phyloP scores from a whole-genome alignment of 2,888 invertebrate species.

The Osmoderma eremita region DNA sequence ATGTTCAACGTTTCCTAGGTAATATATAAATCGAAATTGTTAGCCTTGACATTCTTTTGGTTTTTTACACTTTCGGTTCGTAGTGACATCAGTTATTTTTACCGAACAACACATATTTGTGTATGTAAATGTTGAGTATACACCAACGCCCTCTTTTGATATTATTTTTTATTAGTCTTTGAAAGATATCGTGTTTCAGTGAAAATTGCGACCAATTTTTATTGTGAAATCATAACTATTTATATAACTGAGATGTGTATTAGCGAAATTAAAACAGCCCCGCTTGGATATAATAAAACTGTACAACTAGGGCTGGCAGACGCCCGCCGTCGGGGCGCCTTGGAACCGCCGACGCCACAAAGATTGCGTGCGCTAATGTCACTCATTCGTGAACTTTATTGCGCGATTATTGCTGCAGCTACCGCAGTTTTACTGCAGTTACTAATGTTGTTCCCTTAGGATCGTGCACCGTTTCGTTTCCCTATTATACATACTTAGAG shows the following conservation, averaged over 20 bases:
- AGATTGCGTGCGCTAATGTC: slow-evolving; percentile 51
- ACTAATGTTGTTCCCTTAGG: slow-evolving; percentile 13
- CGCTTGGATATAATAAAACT: slow-evolving; percentile 40
- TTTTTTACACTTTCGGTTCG: neutral
- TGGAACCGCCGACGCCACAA: slow-evolving; percentile 45
- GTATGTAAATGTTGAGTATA: neutral
- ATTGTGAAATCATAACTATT: neutral
- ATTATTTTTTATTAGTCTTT: too few species aligned
- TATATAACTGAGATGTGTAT: slow-evolving; percentile 12
- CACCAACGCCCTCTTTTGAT: neutral
- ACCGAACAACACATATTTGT: too few species aligned
- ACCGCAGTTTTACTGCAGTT: slow-evolving; percentile 50
- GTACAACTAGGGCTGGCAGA: slow-evolving; percentile 45
- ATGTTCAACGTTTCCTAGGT: slow-evolving; percentile 32
- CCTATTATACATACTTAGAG: neutral
- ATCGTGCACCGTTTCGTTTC: slow-evolving; percentile 15
- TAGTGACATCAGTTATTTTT: neutral
- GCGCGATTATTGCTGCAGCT: slow-evolving; percentile 52
- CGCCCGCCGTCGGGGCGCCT: slow-evolving; percentile 53
- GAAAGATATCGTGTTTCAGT: neutral
- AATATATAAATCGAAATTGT: slow-evolving; percentile 1
- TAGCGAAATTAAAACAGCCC: slow-evolving; percentile 27
- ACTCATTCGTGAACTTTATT: slow-evolving; percentile 52
- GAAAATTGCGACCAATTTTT: slow-evolving; percentile 33
- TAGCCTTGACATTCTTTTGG: slow-evolving; percentile 32